These are phyloP conservation scores for Penaeus monodon DNA, from an alignment of 2,888 invertebrate genomes.

Conservation along the genomic window DNA sequence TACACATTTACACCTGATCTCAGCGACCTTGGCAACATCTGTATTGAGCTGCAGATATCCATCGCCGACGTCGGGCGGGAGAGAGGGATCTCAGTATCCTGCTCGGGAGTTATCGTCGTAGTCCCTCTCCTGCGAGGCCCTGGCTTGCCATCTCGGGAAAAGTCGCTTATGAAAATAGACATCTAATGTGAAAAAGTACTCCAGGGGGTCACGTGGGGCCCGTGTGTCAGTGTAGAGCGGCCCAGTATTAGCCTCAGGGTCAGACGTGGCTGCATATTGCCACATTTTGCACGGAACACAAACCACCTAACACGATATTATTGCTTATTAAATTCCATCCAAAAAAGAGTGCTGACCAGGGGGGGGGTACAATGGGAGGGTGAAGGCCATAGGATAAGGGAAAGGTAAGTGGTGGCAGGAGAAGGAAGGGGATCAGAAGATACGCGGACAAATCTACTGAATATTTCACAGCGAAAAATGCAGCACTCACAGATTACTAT, in stretches of 20 bases:
- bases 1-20: no score
- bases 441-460: no score
- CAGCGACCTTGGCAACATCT: conserved; percentile 40
- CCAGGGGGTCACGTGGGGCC: conserved; percentile 55
- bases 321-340: no score
- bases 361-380: no score
- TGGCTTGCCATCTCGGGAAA: conserved; percentile 34
- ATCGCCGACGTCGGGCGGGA: conserved; percentile 38
- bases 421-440: no score
- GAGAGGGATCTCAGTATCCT: conserved; percentile 37
- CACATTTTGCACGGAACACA: no score
- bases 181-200: conserved; percentile 53
- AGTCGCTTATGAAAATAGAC: conserved; percentile 50
- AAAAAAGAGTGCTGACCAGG: no score
- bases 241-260: conserved; percentile 13
- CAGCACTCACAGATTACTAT: no score
- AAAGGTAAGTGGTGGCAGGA: no score
- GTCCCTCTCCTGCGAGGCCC: conserved; percentile 43
- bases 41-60: conserved; percentile 47
- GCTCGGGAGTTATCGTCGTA: conserved; percentile 42
- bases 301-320: no score
- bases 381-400: no score
- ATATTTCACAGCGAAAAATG: no score
- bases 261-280: not conserved
- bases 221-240: conserved; percentile 41